Conservation (phyloP, 1,140 invertebrate species). For the Zaprionus tsacasi region DNA sequence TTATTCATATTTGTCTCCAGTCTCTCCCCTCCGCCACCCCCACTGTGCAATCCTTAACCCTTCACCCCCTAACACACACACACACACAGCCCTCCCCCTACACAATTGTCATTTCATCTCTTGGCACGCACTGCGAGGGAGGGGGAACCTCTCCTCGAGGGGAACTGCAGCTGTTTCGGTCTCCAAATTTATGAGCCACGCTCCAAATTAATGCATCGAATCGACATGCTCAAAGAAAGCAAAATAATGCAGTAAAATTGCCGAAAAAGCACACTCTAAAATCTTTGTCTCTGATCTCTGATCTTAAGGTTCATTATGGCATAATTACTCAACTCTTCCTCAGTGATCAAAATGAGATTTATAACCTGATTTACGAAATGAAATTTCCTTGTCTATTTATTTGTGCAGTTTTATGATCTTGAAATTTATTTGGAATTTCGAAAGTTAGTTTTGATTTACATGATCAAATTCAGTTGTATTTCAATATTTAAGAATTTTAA, state of each 20-base stretch:
- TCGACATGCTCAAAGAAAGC: slow-evolving; percentile 34
- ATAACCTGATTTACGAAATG: not conserved
- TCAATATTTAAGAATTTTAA: no score
- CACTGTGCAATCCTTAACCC: not conserved
- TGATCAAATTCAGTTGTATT: no score
- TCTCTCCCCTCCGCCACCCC: not conserved
- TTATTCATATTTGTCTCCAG: slow-evolving; percentile 42
- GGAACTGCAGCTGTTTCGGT: slow-evolving; percentile 34
- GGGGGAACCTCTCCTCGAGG: not conserved
- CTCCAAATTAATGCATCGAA: slow-evolving; percentile 24
- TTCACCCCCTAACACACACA: no score
- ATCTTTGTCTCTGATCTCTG: slow-evolving; percentile 8
- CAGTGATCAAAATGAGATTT: not conserved
- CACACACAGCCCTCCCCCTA: not conserved
- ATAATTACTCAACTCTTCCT: not conserved
- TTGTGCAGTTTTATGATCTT: not conserved
- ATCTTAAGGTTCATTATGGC: not conserved
- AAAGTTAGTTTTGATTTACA: not conserved
- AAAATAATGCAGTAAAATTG: slow-evolving; percentile 11
- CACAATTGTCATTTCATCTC: slow-evolving; percentile 27
- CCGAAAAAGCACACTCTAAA: slow-evolving; percentile 3
- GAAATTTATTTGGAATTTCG: not conserved
- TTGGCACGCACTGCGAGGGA: slow-evolving; percentile 22
- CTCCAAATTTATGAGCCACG: slow-evolving; percentile 38
- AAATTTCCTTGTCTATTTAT: not conserved